Base-by-base conservation (phyloP, 2,797 vertebrate genomes). In the Phalanger gymnotis region DNA sequence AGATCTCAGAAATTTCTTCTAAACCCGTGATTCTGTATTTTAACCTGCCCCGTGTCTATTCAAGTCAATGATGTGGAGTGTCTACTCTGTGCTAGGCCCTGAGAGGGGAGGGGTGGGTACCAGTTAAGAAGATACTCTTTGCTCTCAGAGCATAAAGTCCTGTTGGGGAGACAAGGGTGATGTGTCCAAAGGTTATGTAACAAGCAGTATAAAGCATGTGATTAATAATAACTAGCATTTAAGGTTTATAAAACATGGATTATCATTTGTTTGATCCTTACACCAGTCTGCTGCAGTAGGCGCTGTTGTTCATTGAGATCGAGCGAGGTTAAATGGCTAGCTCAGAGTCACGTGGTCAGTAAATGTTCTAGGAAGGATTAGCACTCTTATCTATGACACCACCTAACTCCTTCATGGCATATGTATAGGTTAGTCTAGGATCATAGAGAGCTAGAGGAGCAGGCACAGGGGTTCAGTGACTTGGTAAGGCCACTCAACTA, bases 301-400 rank as follows among this genome's bases (percentile, higher is more conserved):
- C 16, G 2, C n/a, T 73, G 10, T 61, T 61, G 58, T 73, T 22
- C 40, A 22, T 13, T 73, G 66, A 73, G 16, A 40, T 12, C 3
- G 66, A 40, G 34, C 3, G 34, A 19, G 14, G 34, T 66, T n/a
- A n/a, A 66, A 40, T 73, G 9, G n/a, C 52, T 96, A 94, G 55
- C 53, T 61, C 10, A 93, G 90, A 91, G 54, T 93, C 73, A 91
- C 91, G 53, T 0, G 56, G 16, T 52, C 73, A 31, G 14, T 92
- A 53, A 90, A 51, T 66, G 91, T 55, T 58, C 54, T 47, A 94
- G n/a, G 66, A 93, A 54, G 92, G 58, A 40, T 91, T 95, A 81
- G n/a, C 66, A 40, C 27, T 94, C 22, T 87, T 90, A 92, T 9
- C 34, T 30, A 91, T 13, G 53, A 7, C 1, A 2, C 4, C 54